Conservation (phyloP, 2,888 invertebrate species). For the Apeira syringaria region DNA sequence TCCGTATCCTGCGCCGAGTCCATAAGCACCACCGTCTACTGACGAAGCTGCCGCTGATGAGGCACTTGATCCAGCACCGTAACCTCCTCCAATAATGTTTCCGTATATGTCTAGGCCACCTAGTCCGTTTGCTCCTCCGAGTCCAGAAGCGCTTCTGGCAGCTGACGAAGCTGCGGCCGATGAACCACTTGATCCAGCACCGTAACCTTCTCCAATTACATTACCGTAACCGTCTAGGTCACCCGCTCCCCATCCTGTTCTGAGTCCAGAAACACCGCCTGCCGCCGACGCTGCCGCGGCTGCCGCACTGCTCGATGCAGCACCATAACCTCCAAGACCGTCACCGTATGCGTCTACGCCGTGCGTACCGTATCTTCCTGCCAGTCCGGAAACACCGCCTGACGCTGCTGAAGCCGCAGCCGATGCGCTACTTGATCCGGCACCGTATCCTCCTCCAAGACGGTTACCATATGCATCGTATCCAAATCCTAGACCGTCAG, state of each 20-base stretch:
- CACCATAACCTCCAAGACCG: constrained; percentile 13
- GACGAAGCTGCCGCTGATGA: too few relatives aligned
- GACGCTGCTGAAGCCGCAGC: not conserved
- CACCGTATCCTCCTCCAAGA: not conserved
- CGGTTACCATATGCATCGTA: not conserved
- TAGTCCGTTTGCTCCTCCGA: too few relatives aligned
- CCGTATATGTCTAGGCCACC: too few relatives aligned
- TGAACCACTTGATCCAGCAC: not conserved
- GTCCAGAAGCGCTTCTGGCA: too few relatives aligned
- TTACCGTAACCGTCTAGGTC: not conserved
- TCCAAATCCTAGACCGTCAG: not conserved
- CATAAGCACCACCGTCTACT: too few relatives aligned
- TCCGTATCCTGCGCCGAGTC: too few relatives aligned
- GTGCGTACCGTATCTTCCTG: too few relatives aligned
- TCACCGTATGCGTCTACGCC: not conserved
- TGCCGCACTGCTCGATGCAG: constrained; percentile 13
- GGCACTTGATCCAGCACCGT: too few relatives aligned
- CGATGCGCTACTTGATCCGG: not conserved
- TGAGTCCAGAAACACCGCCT: not conserved
- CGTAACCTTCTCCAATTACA: not conserved
- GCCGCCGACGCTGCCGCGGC: not conserved
- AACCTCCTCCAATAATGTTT: too few relatives aligned
- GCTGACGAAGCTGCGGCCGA: not conserved
- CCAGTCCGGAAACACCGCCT: not conserved
- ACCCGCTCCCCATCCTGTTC: not conserved